Percentiles rank a stretch among this genome's conserved stretches.
Evolutionary conservation across 2,113 vertebrate species (phyloP).

Genomic region (Poecilia latipinna): DNA sequence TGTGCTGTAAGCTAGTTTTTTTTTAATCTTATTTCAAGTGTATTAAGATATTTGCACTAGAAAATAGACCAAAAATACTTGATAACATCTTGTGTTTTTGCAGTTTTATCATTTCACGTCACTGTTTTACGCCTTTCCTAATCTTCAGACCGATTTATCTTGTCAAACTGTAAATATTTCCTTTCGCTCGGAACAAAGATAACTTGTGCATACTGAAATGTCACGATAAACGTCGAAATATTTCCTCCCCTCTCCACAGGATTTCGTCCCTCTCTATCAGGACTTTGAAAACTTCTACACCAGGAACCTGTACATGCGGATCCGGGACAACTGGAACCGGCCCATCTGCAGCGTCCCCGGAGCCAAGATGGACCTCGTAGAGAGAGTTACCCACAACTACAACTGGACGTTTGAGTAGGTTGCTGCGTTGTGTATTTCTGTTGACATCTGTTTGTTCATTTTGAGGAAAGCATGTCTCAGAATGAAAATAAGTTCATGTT

Average conservation of each 20-base stretch:
- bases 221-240: not conserved
- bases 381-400: slow-evolving; percentile 89
- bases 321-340: slow-evolving; percentile 96
- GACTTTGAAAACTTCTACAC: slow-evolving; percentile 99
- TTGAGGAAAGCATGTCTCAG: not conserved
- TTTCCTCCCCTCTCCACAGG: slow-evolving; percentile 74
- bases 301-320: slow-evolving; percentile 95
- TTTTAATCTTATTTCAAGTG: no score
- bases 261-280: slow-evolving; percentile 96
- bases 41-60: no score
- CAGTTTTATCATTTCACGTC: not conserved
- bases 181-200: not conserved
- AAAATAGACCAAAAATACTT: no score
- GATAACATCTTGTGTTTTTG: no score
- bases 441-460: not conserved
- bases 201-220: not conserved
- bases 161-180: not conserved
- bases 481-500: not conserved
- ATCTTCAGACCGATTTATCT: not conserved
- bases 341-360: slow-evolving; percentile 94
- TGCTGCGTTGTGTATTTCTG: not conserved
- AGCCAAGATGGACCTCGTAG: slow-evolving; percentile 91
- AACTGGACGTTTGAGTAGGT: slow-evolving; percentile 97
- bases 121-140: not conserved
- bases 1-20: no score